Evolutionary conservation across 2,113 vertebrate species (phyloP).

Genomic region (Camelus bactrianus): DNA sequence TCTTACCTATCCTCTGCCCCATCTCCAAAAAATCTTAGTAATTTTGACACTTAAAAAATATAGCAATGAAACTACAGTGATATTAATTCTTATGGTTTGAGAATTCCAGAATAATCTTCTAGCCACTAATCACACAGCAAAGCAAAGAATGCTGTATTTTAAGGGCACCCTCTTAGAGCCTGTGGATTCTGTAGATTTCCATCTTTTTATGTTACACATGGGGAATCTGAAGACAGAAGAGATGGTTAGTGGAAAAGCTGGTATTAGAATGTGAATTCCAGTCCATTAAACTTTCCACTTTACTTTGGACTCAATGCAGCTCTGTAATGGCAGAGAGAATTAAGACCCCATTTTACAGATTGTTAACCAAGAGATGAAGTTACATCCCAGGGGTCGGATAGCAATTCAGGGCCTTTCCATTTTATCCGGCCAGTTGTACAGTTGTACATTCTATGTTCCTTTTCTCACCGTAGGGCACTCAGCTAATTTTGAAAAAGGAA

Average conservation of each 20-base stretch:
- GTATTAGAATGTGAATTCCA: not conserved
- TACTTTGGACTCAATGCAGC: not conserved
- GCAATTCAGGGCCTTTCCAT: not conserved
- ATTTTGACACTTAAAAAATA: not conserved
- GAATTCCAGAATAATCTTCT: not conserved
- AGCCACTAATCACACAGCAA: not conserved
- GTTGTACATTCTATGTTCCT: not conserved
- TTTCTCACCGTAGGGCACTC: not conserved
- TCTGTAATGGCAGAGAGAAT: not conserved
- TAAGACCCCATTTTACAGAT: slow-evolving; percentile 46
- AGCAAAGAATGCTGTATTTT: not conserved
- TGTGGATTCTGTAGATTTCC: not conserved
- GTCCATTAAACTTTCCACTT: not conserved
- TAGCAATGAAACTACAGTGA: not conserved
- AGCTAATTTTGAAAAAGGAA: slow-evolving; percentile 47
- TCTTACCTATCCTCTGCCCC: not conserved
- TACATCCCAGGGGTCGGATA: not conserved
- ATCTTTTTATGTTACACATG: not conserved
- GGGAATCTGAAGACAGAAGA: not conserved
- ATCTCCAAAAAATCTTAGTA: not conserved
- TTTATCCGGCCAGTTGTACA: not conserved
- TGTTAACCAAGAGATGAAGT: slow-evolving; percentile 35
- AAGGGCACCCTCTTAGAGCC: not conserved
- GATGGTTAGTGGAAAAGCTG: not conserved
- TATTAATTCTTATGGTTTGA: not conserved